phyloP scores from a whole-genome alignment of 2,113 vertebrate genomes.

The Accipiter virgatus region DNA sequence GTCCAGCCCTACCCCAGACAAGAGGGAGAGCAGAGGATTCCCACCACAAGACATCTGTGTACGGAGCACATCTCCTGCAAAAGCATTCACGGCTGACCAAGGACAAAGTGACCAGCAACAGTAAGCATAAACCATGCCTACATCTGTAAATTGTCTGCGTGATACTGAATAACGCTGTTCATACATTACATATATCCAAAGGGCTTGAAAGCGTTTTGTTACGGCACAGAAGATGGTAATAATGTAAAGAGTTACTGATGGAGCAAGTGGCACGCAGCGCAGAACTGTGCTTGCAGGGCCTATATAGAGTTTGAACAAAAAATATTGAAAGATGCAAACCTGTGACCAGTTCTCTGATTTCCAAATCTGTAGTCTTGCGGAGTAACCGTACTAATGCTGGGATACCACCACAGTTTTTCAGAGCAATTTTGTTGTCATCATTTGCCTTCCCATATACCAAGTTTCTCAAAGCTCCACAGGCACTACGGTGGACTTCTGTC shows the following conservation, averaged over 20 bases:
- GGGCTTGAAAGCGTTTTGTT: background rate
- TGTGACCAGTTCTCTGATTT: conserved; percentile 98
- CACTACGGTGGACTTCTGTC: conserved; percentile 97
- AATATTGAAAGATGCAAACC: conserved; percentile 73
- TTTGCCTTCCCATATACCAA: conserved; percentile 98
- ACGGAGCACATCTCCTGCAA: background rate
- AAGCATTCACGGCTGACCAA: background rate
- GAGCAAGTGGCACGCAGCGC: background rate
- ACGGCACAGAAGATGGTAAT: background rate
- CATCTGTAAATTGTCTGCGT: background rate
- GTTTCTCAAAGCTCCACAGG: conserved; percentile 95
- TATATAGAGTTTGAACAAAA: background rate
- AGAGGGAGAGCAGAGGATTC: background rate
- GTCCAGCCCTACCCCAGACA: background rate
- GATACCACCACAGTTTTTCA: conserved; percentile 97
- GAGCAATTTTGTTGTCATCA: conserved; percentile 96
- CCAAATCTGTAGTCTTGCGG: conserved; percentile 93
- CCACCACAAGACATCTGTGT: background rate
- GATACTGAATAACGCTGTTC: background rate
- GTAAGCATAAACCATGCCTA: background rate
- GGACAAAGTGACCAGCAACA: background rate
- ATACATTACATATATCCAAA: background rate
- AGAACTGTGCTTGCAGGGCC: background rate
- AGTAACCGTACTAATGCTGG: conserved; percentile 94
- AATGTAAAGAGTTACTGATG: background rate